Base-by-base conservation (phyloP, 2,113 vertebrate species). In the Anoura caudifer region DNA sequence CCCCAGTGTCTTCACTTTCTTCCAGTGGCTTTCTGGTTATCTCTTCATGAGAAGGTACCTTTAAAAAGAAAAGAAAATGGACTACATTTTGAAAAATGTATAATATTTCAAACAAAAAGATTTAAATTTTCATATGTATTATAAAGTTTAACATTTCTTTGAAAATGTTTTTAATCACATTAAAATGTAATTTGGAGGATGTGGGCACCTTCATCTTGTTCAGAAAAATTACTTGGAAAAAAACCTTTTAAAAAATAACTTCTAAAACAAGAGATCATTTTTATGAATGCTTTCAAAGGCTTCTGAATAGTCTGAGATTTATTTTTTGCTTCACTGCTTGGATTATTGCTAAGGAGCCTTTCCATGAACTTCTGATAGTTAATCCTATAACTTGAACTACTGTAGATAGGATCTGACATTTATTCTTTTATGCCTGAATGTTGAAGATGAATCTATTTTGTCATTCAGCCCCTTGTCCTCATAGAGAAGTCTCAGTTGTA, bases 161-260 rank as follows among this genome's bases (percentile, higher is more conserved):
- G 41, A 65, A 95, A 91, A 10, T 52, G 15, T 33, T 90, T 93
- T 90, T 54, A 47, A 90, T 90, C 72, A 73, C 5, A 19, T 95
- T 87, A 90, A 79, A 96, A 95, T 95, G 47, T 93, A 97, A 92
- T 82, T 95, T 94, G 43, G 41, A 79, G 22, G 20, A 72, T 84
- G 16, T 52, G 26, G 9, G 70, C 38, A 96, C 14, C 54, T 75
- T 95, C 24, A 43, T 13, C 69, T 75, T 92, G 6, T 82, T 54
- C 41, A 81, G 47, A 63, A 85, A 87, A 56, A 38, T 36, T 38
- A 47, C 70, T 72, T 95, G 28, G 61, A 92, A 85, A 93, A 73
- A 84, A 86, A 69, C 12, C 11, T 50, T 75, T 80, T 70, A 90
- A 87, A 70, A 9, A 24, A 61, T 59, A 52, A 54, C 8, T 67